Base-by-base conservation (phyloP, 2,797 vertebrate species). In the Enteromius treurensis region DNA sequence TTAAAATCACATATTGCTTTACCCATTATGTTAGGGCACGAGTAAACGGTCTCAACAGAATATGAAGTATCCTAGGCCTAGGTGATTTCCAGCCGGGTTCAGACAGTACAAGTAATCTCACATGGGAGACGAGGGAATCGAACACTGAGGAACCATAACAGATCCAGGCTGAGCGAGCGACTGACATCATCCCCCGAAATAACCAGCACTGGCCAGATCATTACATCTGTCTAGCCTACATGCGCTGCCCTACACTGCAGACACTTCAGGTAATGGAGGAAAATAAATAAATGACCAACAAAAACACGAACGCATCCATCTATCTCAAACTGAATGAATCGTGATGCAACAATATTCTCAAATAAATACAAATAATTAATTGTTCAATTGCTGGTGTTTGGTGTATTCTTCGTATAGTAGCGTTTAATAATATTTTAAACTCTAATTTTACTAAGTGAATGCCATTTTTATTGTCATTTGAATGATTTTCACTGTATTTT, bases 71-170 rank as follows among this genome's bases (percentile, higher is more conserved):
- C 91, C 86, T 4, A 76, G 34, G 74, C 53, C 53, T 95, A 94
- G 95, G 91, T 91, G 93, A 94, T 95, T 93, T 94, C 91, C 93
- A 94, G 94, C 93, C 91, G 91, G 91, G 85, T 87, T 45, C 91
- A 91, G 91, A 93, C 91, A 91, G 92, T 91, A 94, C 93, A 90
- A 86, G 89, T 90, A 93, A 88, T 89, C 91, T 94, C 95, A 93
- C 92, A 34, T 80, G 93, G 93, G 93, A 94, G 79, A 87, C 87
- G 91, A 92, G 89, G 90, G 69, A 80, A 90, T 92, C 88, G 51
- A 92, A 92, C 82, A 89, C 89, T 79, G 86, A 93, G 91, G 90
- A 91, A 90, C 90, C 89, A 90, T 91, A 88, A 84, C 90, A 90
- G 26, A 58, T 89, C 86, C 88, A 84, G 89, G 87, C 89, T 82